These are phyloP conservation scores for Gila robusta DNA, from an alignment of 2,797 vertebrate species.

Conservation along the genomic window DNA sequence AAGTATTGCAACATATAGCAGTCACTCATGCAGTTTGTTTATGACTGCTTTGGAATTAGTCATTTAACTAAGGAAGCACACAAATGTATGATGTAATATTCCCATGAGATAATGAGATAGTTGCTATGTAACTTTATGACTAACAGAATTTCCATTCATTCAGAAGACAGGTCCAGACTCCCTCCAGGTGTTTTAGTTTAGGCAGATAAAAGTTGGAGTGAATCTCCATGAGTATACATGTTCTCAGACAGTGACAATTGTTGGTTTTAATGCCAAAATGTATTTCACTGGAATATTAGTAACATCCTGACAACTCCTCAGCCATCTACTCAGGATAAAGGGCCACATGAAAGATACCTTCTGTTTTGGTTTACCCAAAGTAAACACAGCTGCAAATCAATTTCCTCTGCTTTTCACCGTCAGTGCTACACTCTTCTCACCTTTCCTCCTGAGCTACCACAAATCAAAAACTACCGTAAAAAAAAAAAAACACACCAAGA, in stretches of 20 bases:
- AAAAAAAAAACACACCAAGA: neutral
- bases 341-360: constrained; percentile 49
- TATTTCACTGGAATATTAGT: constrained; percentile 54
- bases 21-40: neutral
- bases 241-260: constrained; percentile 68
- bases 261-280: constrained; percentile 55
- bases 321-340: neutral
- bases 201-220: constrained; percentile 33
- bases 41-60: constrained; percentile 5
- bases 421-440: constrained; percentile 50
- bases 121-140: constrained; percentile 61
- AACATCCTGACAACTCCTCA: constrained; percentile 38
- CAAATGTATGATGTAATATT: constrained; percentile 44
- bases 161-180: constrained; percentile 27
- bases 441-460: constrained; percentile 36
- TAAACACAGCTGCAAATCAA: constrained; percentile 55
- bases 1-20: neutral
- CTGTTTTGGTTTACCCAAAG: constrained; percentile 59
- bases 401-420: constrained; percentile 55
- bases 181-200: constrained; percentile 56
- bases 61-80: constrained; percentile 25
- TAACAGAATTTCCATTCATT: constrained; percentile 48
- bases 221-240: constrained; percentile 49
- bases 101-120: constrained; percentile 15
- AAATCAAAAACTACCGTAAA: constrained; percentile 4